Evolutionary conservation across 1,140 invertebrate genomes (phyloP), one percentile per base, ranked within the genome.

Genomic region (Leptopilina boulardi): DNA sequence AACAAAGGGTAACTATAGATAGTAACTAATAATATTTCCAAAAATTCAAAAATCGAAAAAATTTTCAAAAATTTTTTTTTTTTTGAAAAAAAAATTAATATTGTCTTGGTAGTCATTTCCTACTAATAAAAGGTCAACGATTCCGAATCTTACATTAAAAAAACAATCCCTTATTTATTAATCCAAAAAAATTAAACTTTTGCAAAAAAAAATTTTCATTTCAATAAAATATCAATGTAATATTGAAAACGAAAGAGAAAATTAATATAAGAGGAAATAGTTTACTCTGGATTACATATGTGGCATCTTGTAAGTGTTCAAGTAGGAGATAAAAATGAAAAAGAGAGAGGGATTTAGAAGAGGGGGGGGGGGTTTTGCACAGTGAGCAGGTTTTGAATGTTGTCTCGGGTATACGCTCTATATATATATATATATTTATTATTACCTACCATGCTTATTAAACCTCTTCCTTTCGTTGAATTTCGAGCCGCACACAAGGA

Each of bases 311-410:
- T 4, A 26, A 66, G 23, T 30, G 2, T 30, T 66, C 10, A 4
- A 3, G 23, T n/a, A 4, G 13, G 26, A 66, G 59, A 66, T 66
- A 34, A 51, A 51, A 51, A 30, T 66, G 26, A 4, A 26, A 66
- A 66, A 3, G 0, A 6, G 30, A 34, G 30, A 34, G 6, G 30
- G 6, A 34, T n/a, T n/a, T n/a, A 34, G 34, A 0, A 0, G 34
- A 9, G 34, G 34, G 34, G 34, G 5, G 23, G 3, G 59, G 26
- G 23, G 26, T 34, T 23, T 66, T 66, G 23, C 23, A 30, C 15
- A 23, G 59, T 30, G 26, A 66, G 59, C 59, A 66, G 26, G 59
- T 66, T 38, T 66, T 66, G 59, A 34, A 6, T 13, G 26, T 34
- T 59, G 23, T 21, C 19, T 30, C 26, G 59, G 26, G 59, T 66